phyloP scores from a whole-genome alignment of 2,888 invertebrate genomes.

The Parnassius mnemosyne region DNA sequence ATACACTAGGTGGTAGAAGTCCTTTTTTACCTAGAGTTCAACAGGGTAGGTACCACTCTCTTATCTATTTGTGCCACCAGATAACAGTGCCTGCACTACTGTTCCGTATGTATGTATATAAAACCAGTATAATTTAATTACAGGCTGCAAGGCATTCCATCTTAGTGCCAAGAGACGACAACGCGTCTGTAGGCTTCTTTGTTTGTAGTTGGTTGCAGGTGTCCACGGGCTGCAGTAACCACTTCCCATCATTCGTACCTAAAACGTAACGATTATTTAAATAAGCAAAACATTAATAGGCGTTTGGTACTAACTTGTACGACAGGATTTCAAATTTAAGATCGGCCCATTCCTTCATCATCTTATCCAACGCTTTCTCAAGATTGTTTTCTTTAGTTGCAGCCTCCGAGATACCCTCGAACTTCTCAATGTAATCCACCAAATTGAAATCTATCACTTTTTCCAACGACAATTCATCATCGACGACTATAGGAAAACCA shows the following conservation, averaged over 20 bases:
- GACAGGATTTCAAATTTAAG: constrained; percentile 86
- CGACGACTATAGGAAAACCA: constrained; percentile 94
- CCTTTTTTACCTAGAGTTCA: too few relatives aligned
- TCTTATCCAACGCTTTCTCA: constrained; percentile 92
- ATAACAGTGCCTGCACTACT: too few relatives aligned
- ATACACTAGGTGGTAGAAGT: too few relatives aligned
- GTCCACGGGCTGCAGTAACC: too few relatives aligned
- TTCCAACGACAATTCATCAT: constrained; percentile 88
- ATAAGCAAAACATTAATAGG: background rate
- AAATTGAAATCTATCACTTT: constrained; percentile 95
- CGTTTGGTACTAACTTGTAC: constrained; percentile 80
- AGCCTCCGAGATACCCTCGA: constrained; percentile 95
- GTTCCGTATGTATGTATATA: too few relatives aligned
- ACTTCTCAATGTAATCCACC: constrained; percentile 92
- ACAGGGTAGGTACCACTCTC: too few relatives aligned
- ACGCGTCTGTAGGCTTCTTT: too few relatives aligned
- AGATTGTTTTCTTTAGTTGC: constrained; percentile 97
- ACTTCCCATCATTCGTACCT: background rate
- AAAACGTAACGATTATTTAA: background rate
- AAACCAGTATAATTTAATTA: too few relatives aligned
- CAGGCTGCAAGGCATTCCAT: too few relatives aligned
- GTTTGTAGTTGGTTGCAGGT: too few relatives aligned
- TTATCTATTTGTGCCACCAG: too few relatives aligned
- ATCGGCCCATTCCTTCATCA: constrained; percentile 95
- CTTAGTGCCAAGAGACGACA: too few relatives aligned